Base-by-base conservation (phyloP, 2,113 vertebrate genomes). In the Onychostruthus taczanowskii region DNA sequence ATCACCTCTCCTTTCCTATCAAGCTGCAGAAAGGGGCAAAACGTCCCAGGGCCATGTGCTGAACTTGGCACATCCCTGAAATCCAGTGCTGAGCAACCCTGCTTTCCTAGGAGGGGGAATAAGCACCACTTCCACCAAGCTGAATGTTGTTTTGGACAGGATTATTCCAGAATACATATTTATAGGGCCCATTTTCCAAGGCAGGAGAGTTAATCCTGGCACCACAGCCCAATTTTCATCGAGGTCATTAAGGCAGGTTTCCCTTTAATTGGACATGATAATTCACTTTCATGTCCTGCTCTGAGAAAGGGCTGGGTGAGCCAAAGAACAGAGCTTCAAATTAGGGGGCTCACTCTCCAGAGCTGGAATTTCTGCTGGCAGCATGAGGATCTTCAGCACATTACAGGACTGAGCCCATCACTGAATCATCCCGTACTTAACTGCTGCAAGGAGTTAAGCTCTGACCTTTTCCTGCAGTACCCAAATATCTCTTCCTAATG, bases 401-500 rank as follows among this genome's bases (percentile, higher is more conserved):
- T 78, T 75, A 39, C 0, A 75, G 56, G 18, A 31, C 43, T 28
- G 58, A 87, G 81, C 37, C 78, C 70, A 31, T 69, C 84, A 15
- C 53, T 8, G 20, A 87, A 91, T 75, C 91, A 64, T 66, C 68
- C 67, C 6, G 6, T 31, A 16, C 30, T 90, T 66, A 67, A 76
- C 58, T 3, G 26, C 83, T 61, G 49, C 69, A 53, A 84, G 87
- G 59, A 96, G 70, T 81, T 77, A 77, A 89, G 76, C 46, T 11
- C 35, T 6, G 31, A 84, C 90, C 84, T 95, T 87, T 70, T 68
- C 78, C 44, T 58, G 81, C 73, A 31, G 47, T 16, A 39, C 24
- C 76, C 62, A 89, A 89, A 84, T 43, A 56, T 46, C 88, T 90
- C 75, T 66, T 90, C 87, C 58, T 88, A 93, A 95, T 35, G 75